Percentiles rank a stretch among this genome's conserved stretches.
These are phyloP conservation scores for Agelaius tricolor DNA, from an alignment of 2,113 vertebrate genomes.

Conservation along the genomic window DNA sequence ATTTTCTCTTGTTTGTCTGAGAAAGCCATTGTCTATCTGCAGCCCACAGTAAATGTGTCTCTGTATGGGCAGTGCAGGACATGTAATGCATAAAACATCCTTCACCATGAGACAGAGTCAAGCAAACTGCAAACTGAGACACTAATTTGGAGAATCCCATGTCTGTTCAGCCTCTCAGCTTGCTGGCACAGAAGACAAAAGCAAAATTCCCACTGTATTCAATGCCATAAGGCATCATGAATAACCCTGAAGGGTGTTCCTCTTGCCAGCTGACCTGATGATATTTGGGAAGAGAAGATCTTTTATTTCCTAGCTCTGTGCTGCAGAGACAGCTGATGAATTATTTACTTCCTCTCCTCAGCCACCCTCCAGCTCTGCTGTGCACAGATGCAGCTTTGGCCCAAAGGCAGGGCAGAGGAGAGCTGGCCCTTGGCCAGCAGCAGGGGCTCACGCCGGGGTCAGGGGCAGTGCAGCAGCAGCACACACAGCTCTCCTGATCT, in stretches of 20 bases:
- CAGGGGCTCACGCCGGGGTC: background rate
- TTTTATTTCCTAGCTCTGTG: background rate
- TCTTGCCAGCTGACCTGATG: background rate
- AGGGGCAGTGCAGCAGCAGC: rapidly evolving
- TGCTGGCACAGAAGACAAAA: background rate
- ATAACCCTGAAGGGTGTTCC: background rate
- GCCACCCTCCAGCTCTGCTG: background rate
- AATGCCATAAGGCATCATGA: background rate
- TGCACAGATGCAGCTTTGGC: background rate
- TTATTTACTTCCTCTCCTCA: background rate
- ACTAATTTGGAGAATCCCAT: background rate
- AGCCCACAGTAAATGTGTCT: background rate
- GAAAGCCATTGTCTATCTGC: background rate
- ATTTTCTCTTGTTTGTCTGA: background rate
- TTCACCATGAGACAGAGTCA: rapidly evolving
- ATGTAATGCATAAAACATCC: rapidly evolving
- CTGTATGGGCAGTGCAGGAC: background rate
- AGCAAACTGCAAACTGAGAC: background rate
- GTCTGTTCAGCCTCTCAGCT: background rate
- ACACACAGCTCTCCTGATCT: background rate
- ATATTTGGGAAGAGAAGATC: background rate
- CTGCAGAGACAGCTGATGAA: background rate
- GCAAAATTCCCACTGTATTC: background rate
- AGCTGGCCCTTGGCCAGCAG: background rate
- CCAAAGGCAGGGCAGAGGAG: background rate